Evolutionary conservation across 2,888 invertebrate genomes (phyloP).

Genomic region (Byasa hedistus): DNA sequence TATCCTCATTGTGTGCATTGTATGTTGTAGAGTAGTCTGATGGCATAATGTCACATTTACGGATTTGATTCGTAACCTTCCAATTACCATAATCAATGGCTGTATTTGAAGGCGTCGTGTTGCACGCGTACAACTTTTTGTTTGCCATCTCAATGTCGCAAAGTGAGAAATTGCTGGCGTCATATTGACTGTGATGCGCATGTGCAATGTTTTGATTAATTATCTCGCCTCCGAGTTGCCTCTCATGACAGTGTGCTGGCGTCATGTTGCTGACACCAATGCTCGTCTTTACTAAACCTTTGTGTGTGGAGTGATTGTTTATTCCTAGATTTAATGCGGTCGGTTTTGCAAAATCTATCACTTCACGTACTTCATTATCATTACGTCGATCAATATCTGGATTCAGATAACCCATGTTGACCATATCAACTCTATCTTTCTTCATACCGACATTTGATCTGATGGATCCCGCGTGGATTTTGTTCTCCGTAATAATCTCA

Average conservation of each 20-base stretch:
- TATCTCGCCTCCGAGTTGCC: constrained; percentile 48
- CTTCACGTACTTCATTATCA: constrained; percentile 50
- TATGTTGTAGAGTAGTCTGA: constrained; percentile 67
- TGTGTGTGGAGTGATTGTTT: constrained; percentile 58
- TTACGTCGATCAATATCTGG: constrained; percentile 57
- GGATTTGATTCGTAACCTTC: constrained; percentile 62
- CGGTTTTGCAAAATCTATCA: constrained; percentile 40
- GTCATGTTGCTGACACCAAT: constrained; percentile 50
- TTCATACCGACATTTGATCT: constrained; percentile 52
- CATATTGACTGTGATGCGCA: constrained; percentile 68
- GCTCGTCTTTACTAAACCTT: constrained; percentile 48
- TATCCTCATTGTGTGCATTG: constrained; percentile 52
- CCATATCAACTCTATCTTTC: constrained; percentile 70
- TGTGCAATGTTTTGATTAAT: constrained; percentile 59
- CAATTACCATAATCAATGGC: constrained; percentile 70
- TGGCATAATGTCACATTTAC: constrained; percentile 62
- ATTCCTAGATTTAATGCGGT: constrained; percentile 59
- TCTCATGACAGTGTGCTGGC: constrained; percentile 59
- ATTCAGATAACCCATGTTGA: constrained; percentile 75
- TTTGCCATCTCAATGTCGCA: constrained; percentile 71
- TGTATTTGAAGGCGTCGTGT: constrained; percentile 48
- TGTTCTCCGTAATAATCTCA: constrained; percentile 50
- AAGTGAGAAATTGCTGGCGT: constrained; percentile 62
- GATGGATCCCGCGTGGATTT: constrained; percentile 42
- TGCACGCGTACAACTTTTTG: constrained; percentile 66